Evolutionary conservation across 2,888 invertebrate species (phyloP).

Genomic region (Mantis religiosa): DNA sequence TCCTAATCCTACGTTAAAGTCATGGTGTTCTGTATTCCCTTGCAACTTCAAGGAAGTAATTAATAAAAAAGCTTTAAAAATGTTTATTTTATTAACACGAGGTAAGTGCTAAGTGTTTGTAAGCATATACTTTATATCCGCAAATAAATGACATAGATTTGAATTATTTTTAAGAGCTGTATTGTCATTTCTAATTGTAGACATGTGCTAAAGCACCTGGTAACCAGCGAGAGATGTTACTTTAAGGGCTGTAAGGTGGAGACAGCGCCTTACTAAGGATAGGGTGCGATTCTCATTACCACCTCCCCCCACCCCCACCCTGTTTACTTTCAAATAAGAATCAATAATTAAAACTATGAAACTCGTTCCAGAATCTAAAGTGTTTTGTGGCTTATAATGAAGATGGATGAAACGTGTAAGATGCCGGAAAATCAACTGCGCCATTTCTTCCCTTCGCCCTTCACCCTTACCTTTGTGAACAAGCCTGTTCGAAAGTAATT

Average conservation of each 20-base stretch:
- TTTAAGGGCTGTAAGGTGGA: not conserved
- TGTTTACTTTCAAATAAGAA: slow-evolving; percentile 9
- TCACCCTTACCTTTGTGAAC: not conserved
- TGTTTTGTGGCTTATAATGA: slow-evolving; percentile 3
- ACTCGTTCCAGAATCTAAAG: not conserved
- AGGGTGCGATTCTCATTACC: not conserved
- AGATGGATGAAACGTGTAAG: slow-evolving; percentile 9
- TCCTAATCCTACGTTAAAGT: no score
- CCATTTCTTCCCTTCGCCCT: not conserved
- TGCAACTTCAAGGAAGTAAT: no score
- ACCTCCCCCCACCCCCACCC: not conserved
- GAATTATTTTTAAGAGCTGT: no score
- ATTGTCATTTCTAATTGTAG: no score
- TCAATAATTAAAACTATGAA: not conserved
- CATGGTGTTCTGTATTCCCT: no score
- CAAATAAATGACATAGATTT: no score
- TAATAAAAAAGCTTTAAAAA: no score
- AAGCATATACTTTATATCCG: no score
- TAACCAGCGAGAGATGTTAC: no score
- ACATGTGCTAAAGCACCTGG: no score
- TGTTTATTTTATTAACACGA: no score
- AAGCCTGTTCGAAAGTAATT: slow-evolving; percentile 4
- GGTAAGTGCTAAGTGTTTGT: no score
- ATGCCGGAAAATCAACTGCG: slow-evolving; percentile 11
- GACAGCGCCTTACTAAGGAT: not conserved